Conservation (phyloP, 2,113 vertebrate genomes). For the Ceratotherium simum region DNA sequence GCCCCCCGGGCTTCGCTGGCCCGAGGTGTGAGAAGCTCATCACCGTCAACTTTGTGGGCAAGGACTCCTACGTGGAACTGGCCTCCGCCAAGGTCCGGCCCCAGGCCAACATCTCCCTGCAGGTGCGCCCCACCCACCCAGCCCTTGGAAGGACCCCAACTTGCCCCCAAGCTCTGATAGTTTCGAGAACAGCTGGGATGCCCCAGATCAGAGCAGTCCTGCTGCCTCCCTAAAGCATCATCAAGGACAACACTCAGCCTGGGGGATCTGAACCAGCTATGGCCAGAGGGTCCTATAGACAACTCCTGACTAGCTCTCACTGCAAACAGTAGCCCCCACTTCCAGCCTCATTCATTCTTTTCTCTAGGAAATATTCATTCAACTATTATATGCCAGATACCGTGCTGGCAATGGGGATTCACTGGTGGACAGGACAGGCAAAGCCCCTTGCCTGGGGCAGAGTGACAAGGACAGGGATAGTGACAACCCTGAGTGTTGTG, state of each 20-base stretch:
- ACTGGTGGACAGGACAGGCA: background rate
- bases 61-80: slow-evolving; percentile 95
- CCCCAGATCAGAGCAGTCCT: background rate
- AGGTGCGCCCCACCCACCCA: slow-evolving; percentile 85
- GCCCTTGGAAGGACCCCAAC: background rate
- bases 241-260: background rate
- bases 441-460: background rate
- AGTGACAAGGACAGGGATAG: background rate
- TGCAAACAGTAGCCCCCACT: background rate
- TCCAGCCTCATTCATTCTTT: background rate
- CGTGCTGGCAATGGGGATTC: background rate
- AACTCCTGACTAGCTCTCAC: background rate
- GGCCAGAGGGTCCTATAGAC: background rate
- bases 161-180: background rate
- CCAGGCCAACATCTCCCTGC: slow-evolving; percentile 96
- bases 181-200: background rate
- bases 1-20: slow-evolving; percentile 94
- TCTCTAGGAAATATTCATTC: background rate
- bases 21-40: slow-evolving; percentile 96
- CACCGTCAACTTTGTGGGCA: slow-evolving; percentile 97
- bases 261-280: background rate
- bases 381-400: background rate
- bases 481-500: background rate
- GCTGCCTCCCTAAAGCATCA: background rate
- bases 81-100: slow-evolving; percentile 92